These are phyloP conservation scores for Nephrotoma flavescens DNA, from an alignment of 2,888 invertebrate genomes.

Conservation along the genomic window DNA sequence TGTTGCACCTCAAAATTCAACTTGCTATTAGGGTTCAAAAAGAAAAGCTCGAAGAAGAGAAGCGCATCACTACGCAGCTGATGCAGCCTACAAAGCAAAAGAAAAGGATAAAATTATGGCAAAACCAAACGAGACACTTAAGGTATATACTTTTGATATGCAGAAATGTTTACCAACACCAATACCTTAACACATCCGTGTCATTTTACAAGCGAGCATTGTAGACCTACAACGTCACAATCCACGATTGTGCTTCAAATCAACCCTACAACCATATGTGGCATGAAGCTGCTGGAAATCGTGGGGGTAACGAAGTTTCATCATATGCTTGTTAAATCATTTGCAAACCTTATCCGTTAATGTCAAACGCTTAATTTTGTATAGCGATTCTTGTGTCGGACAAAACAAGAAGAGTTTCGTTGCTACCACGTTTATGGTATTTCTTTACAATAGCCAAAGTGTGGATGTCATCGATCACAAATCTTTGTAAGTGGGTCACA, in stretches of 20 bases:
- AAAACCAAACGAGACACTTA: too few species aligned
- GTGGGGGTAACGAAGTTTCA: neutral
- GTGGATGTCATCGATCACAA: neutral
- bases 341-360: neutral
- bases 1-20: neutral
- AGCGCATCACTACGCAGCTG: too few species aligned
- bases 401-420: neutral
- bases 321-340: neutral
- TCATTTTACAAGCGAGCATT: too few species aligned
- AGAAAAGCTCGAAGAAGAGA: neutral
- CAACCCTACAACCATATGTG: neutral
- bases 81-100: too few species aligned
- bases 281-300: neutral
- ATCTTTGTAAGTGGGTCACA: neutral
- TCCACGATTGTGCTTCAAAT: neutral
- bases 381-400: too few species aligned
- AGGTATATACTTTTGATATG: too few species aligned
- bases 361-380: neutral
- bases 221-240: neutral
- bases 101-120: too few species aligned
- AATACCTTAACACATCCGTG: too few species aligned
- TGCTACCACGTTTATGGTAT: neutral
- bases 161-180: too few species aligned
- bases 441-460: too few species aligned
- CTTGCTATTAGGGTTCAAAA: neutral